Base-by-base conservation (phyloP, 2,888 invertebrate species). In the Mimas tiliae region DNA sequence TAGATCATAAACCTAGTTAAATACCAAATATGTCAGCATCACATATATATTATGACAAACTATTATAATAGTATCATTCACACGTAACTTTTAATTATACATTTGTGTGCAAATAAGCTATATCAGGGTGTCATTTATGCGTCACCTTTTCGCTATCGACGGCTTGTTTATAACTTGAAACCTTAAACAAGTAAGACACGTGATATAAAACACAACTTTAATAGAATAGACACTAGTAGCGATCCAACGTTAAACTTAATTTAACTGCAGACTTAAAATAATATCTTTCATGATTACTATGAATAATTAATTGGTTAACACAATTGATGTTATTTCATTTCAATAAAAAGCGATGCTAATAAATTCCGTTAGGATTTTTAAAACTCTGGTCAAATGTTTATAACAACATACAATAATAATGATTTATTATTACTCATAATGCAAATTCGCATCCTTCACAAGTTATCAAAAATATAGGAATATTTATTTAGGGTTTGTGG, bases 111-210 rank as follows among this genome's bases (percentile, higher is more conserved):
- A 50, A 19, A 50, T 50, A 19, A 50, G 50, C 50, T 50, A 50
- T 50, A 50, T 19, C 50, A 50, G 50, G 19, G 9, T 50, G 50
- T 50, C 50, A 16, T 50, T 19, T 50, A 19, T 50, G 50, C 50
- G 50, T 50, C 51, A 50, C 62, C 67, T 65, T 65, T 65, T 67
- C 53, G 62, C n/a, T 34, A 34, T 55, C 55, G 50, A 1, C 9
- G 50, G 50, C 50, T 19, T 50, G 50, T 50, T 50, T 50, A 11
- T 50, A 50, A 55, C 38, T 38, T 55, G 3, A 55, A 34, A 55
- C 38, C 38, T 16, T 55, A 16, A 55, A 55, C 34, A 34, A 53
- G 34, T 53, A 34, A 53, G 52, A 50, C 19, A 50, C 14, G 9
- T 19, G 50, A 50, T 50, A 50, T 8, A 50, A 19, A 9, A 9